These are phyloP conservation scores for Fistularia tabacaria DNA, from an alignment of 2,797 vertebrate species.

Conservation along the genomic window DNA sequence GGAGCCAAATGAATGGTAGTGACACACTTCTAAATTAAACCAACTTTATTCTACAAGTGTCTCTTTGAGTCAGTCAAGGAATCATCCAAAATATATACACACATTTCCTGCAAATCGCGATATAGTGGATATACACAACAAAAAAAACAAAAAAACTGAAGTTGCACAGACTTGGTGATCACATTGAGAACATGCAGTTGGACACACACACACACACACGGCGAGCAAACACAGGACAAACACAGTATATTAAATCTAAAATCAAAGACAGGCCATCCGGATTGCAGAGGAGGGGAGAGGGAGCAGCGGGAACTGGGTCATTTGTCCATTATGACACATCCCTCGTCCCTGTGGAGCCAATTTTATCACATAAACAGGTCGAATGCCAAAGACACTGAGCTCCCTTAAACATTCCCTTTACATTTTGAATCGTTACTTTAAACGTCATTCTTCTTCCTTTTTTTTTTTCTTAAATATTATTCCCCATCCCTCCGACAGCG, in stretches of 20 bases:
- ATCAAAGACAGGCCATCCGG: conserved; percentile 19
- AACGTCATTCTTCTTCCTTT: conserved; percentile 10
- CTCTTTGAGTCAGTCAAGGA: conserved; percentile 38
- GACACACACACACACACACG: conserved; percentile 9
- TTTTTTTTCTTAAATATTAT: background rate
- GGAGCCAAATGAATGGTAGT: conserved; percentile 35
- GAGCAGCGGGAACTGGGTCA: conserved; percentile 48
- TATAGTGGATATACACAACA: conserved; percentile 34
- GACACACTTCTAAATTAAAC: conserved; percentile 64
- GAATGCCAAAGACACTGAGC: conserved; percentile 10
- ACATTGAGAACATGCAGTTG: conserved; percentile 27
- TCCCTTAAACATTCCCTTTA: background rate
- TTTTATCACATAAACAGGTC: background rate
- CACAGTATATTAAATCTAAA: conserved; percentile 18
- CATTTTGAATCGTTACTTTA: conserved; percentile 7
- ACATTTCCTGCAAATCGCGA: conserved; percentile 46
- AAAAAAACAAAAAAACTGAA: conserved; percentile 17
- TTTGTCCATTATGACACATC: conserved; percentile 1
- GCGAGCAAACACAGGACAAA: conserved; percentile 21
- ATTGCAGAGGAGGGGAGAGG: conserved; percentile 63
- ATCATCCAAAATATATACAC: conserved; percentile 71
- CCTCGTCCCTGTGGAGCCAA: conserved; percentile 6
- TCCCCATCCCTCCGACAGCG: conserved; percentile 4
- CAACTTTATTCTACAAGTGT: conserved; percentile 68
- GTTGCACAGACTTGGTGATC: conserved; percentile 7